Evolutionary conservation across 2,113 vertebrate species (phyloP).

Genomic region (Epinephelus fuscoguttatus): DNA sequence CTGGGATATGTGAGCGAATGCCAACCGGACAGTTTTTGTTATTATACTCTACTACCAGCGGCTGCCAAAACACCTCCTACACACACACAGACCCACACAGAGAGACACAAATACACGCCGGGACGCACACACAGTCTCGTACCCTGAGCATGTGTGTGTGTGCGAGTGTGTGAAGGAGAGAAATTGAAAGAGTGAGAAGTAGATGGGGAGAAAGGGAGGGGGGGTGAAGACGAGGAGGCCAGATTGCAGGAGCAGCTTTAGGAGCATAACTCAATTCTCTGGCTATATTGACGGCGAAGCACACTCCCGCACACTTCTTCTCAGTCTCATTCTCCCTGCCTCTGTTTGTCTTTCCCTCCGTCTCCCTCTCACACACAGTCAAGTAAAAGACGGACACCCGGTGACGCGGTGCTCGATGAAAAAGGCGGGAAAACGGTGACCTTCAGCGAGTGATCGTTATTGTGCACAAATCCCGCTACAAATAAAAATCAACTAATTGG

Average conservation of each 20-base stretch:
- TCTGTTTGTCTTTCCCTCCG: slow-evolving; percentile 25
- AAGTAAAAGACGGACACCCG: background rate
- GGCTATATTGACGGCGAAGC: slow-evolving; percentile 32
- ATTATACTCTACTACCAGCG: slow-evolving; percentile 56
- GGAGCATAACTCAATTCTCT: slow-evolving; percentile 60
- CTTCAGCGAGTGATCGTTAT: background rate
- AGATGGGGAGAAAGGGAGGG: slow-evolving; percentile 26
- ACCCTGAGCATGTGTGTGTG: slow-evolving; percentile 28
- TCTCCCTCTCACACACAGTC: slow-evolving; percentile 1
- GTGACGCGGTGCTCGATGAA: background rate
- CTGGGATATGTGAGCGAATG: slow-evolving; percentile 65
- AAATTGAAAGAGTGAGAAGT: slow-evolving; percentile 53
- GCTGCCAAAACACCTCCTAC: slow-evolving; percentile 70
- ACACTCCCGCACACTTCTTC: slow-evolving; percentile 33
- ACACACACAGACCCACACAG: slow-evolving; percentile 30
- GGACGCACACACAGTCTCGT: slow-evolving; percentile 50
- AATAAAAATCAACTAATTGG: background rate
- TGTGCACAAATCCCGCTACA: slow-evolving; percentile 2
- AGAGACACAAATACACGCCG: slow-evolving; percentile 24
- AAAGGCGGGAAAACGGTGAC: slow-evolving; percentile 7
- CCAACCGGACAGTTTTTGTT: slow-evolving; percentile 76
- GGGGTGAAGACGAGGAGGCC: slow-evolving; percentile 38
- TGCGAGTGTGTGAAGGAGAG: slow-evolving; percentile 41
- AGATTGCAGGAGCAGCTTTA: slow-evolving; percentile 61
- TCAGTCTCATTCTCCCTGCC: slow-evolving; percentile 23